These are phyloP conservation scores for Cataglyphis albicans DNA, from an alignment of 2,888 invertebrate species.

Conservation along the genomic window DNA sequence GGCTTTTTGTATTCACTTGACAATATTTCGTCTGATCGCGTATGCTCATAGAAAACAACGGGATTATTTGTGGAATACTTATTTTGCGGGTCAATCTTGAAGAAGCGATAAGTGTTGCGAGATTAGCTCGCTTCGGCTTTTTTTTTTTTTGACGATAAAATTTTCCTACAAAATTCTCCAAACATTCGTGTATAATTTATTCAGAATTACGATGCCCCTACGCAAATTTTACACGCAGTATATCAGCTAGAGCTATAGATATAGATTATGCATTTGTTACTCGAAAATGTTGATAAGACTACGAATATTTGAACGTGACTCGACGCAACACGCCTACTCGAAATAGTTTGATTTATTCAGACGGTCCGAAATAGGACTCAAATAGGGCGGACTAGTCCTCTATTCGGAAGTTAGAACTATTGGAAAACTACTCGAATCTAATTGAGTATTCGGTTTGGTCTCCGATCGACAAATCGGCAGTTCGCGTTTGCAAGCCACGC, in stretches of 20 bases:
- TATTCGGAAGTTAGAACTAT: slow-evolving; percentile 53
- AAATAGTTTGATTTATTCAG: slow-evolving; percentile 54
- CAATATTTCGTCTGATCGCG: slow-evolving; percentile 53
- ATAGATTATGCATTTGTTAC: slow-evolving; percentile 21
- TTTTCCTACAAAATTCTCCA: not conserved
- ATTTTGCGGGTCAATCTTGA: not conserved
- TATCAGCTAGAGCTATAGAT: not conserved
- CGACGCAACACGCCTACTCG: slow-evolving; percentile 31
- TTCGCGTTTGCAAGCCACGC: slow-evolving; percentile 41
- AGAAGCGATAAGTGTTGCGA: not conserved
- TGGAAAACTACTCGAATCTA: slow-evolving; percentile 55
- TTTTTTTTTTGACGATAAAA: not conserved
- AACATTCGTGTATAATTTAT: not conserved
- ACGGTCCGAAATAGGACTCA: slow-evolving; percentile 43
- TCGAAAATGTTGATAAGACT: slow-evolving; percentile 22
- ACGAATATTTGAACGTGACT: slow-evolving; percentile 37
- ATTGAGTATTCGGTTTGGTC: slow-evolving; percentile 56
- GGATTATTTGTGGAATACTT: slow-evolving; percentile 20
- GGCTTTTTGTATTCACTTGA: slow-evolving; percentile 37
- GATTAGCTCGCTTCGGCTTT: not conserved
- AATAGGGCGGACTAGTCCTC: slow-evolving; percentile 39
- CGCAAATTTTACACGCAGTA: not conserved
- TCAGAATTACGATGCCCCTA: not conserved
- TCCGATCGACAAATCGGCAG: slow-evolving; percentile 53
- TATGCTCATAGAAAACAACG: slow-evolving; percentile 35